Base-by-base conservation (phyloP, 1,140 invertebrate genomes). In the Callitettix versicolor region DNA sequence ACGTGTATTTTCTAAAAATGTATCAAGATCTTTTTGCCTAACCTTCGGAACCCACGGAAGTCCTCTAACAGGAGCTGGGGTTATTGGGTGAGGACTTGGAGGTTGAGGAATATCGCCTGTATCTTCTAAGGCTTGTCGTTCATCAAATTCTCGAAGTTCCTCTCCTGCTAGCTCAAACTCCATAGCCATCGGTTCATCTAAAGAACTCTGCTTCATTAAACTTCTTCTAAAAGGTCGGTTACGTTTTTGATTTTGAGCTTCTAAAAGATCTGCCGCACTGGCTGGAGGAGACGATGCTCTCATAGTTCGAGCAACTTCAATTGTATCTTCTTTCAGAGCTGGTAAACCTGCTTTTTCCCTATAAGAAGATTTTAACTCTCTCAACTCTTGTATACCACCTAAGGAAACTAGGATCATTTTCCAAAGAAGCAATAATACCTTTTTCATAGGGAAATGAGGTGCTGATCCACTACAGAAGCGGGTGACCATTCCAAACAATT, bases 371-470 rank as follows among this genome's bases (percentile, higher is more conserved):
- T 95, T 95, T 14, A 85, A 68, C 58, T 82, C 75, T 65, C 84
- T 81, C 1, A 96, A 71, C 30, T 84, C 80, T 55, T 86, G 81
- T 58, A 91, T 89, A 12, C 93, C 94, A 20, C 95, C 95, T 17
- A 98, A 73, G 11, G 89, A 87, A 1, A 95, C 78, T 48, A 98
- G 72, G 42, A 96, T 80, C 2, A 93, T 79, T 76, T 98, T 98
- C 95, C 95, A 98, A 12, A 98, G 68, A 1, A 98, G 70, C n/a
- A 98, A 71, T 22, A 98, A 72, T 50, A 98, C 88, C 76, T 98
- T 98, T 69, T 95, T 97, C 80, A 98, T 96, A 14, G 95, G 95
- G 75, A 95, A 97, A 74, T 96, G 91, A 42, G 93, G 90, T 11
- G 91, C 88, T 38, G 85, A 83, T 0, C 93, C 93, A 65, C 89